These are phyloP conservation scores for Myotis lucifugus DNA, from an alignment of 2,113 vertebrate species.

Conservation along the genomic window DNA sequence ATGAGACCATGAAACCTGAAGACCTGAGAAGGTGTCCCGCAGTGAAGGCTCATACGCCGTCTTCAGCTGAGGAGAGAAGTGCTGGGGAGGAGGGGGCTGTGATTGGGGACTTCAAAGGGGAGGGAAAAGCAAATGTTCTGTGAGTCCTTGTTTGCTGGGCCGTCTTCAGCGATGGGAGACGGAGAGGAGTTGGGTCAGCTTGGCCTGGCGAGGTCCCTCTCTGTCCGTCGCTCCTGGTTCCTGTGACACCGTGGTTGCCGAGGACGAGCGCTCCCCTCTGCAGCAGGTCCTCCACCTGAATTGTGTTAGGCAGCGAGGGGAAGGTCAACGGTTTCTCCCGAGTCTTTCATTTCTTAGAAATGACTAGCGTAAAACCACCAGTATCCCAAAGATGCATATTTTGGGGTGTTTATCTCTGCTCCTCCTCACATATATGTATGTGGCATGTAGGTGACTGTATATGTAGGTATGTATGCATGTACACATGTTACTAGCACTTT, in stretches of 20 bases:
- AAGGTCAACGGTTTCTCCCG: background rate
- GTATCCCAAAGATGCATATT: background rate
- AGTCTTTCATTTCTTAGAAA: background rate
- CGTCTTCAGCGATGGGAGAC: background rate
- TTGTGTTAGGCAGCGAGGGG: background rate
- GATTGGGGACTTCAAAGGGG: too few species aligned
- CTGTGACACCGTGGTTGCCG: rapidly evolving
- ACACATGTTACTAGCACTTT: background rate
- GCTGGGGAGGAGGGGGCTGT: background rate
- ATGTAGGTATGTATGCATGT: background rate
- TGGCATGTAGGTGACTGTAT: background rate
- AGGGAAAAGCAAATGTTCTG: background rate
- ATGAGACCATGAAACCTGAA: too few species aligned
- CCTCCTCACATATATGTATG: background rate
- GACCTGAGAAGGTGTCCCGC: rapidly evolving
- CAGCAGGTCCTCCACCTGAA: background rate
- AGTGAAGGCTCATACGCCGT: background rate
- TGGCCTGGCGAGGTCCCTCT: background rate
- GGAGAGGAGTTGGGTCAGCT: background rate
- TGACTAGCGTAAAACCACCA: background rate
- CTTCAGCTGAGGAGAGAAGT: background rate
- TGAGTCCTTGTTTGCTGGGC: background rate
- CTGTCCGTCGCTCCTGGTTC: background rate
- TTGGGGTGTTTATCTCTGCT: background rate
- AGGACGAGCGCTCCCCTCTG: background rate